Percentiles rank a stretch among this genome's conserved stretches.
These are phyloP conservation scores for Cyprinodon diabolis DNA, from an alignment of 2,797 vertebrate genomes.

Conservation along the genomic window DNA sequence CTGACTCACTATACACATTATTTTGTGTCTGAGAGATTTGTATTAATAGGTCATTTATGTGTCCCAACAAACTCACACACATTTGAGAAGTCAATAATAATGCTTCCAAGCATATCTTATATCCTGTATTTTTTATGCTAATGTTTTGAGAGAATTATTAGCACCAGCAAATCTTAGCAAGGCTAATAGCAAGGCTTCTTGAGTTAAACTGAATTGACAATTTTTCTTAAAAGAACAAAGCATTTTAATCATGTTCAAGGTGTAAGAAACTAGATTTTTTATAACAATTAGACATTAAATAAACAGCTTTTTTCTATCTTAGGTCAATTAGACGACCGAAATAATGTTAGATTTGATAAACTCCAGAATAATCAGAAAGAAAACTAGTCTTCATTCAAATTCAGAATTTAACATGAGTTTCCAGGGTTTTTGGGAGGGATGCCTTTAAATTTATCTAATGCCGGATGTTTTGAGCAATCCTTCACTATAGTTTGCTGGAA, in stretches of 20 bases:
- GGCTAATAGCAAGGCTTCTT: slow-evolving; percentile 16
- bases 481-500: not conserved
- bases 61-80: slow-evolving; percentile 27
- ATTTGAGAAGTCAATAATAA: slow-evolving; percentile 57
- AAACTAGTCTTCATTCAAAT: no score
- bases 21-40: slow-evolving; percentile 28
- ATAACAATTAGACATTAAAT: not conserved
- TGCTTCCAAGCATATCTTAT: slow-evolving; percentile 45
- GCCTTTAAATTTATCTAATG: not conserved
- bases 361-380: not conserved
- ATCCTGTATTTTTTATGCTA: slow-evolving; percentile 44
- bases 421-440: no score
- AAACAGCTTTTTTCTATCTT: not conserved
- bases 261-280: not conserved
- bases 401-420: no score
- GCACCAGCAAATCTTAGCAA: no score
- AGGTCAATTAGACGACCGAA: not conserved
- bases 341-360: not conserved
- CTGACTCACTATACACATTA: not conserved
- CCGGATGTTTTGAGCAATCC: not conserved
- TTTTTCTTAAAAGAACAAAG: not conserved
- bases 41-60: slow-evolving; percentile 38
- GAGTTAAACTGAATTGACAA: slow-evolving; percentile 17
- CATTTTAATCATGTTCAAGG: slow-evolving; percentile 17
- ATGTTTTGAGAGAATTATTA: slow-evolving; percentile 12